These are phyloP conservation scores for Aphis gossypii DNA, from an alignment of 1,140 invertebrate genomes.

Conservation along the genomic window DNA sequence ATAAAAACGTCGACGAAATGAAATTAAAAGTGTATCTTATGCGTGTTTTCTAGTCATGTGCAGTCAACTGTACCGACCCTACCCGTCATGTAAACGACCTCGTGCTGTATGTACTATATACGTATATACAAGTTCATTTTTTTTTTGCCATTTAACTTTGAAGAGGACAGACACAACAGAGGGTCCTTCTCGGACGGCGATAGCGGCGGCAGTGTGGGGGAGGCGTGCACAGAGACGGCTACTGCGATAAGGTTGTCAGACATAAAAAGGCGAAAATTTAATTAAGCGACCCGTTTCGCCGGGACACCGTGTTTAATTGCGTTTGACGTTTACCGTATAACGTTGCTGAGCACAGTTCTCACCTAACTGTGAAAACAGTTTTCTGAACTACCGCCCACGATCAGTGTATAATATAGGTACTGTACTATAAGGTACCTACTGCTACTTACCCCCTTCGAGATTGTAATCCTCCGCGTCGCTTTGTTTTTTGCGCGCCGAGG, in stretches of 20 bases:
- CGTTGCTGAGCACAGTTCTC: background rate
- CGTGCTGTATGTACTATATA: background rate
- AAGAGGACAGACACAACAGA: background rate
- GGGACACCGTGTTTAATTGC: slow-evolving; percentile 38
- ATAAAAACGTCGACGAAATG: slow-evolving; percentile 44
- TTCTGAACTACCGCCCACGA: background rate
- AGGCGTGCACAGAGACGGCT: background rate
- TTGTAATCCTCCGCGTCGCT: background rate
- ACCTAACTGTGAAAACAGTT: slow-evolving; percentile 31
- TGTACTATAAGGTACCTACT: background rate
- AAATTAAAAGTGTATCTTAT: slow-evolving; percentile 57
- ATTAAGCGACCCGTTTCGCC: slow-evolving; percentile 41
- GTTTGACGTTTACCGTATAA: slow-evolving; percentile 36
- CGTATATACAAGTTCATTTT: slow-evolving; percentile 32
- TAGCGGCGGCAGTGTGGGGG: background rate
- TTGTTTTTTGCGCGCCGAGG: background rate
- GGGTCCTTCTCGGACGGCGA: background rate
- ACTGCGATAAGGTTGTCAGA: slow-evolving; percentile 42
- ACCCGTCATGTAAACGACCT: slow-evolving; percentile 45
- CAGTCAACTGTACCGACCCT: slow-evolving; percentile 32
- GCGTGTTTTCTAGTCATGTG: slow-evolving; percentile 48
- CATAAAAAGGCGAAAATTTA: slow-evolving; percentile 50
- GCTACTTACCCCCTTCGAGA: slow-evolving; percentile 14
- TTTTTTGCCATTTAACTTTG: slow-evolving; percentile 41
- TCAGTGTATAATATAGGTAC: background rate